These are phyloP conservation scores for Eospalax fontanierii DNA, from an alignment of 2,797 vertebrate species.

Conservation along the genomic window DNA sequence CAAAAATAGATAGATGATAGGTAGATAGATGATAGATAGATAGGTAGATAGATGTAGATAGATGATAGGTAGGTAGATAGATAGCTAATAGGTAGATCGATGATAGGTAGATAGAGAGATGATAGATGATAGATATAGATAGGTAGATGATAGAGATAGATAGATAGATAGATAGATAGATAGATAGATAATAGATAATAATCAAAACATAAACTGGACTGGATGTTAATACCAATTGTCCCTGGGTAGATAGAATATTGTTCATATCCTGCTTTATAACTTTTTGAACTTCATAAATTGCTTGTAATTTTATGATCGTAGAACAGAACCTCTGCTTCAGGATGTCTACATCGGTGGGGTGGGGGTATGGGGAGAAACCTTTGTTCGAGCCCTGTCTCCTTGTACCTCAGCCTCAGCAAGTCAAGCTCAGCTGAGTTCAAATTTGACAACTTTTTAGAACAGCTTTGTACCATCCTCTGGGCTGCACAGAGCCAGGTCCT, in stretches of 20 bases:
- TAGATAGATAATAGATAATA: too few species aligned
- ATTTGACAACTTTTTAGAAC: background rate
- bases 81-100: too few species aligned
- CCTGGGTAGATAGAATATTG: background rate
- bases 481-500: background rate
- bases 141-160: too few species aligned
- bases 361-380: too few species aligned
- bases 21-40: too few species aligned
- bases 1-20: too few species aligned
- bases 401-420: background rate
- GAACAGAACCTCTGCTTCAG: background rate
- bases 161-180: too few species aligned
- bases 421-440: background rate
- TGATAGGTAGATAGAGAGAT: too few species aligned
- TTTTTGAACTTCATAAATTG: background rate
- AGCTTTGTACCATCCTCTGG: background rate
- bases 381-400: rapidly evolving
- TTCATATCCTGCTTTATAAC: background rate
- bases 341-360: background rate
- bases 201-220: rapidly evolving
- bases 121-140: too few species aligned
- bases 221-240: background rate
- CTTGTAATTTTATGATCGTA: too few species aligned
- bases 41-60: too few species aligned
- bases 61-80: too few species aligned